phyloP scores from a whole-genome alignment of 2,888 invertebrate species.

The Anodontia alba region DNA sequence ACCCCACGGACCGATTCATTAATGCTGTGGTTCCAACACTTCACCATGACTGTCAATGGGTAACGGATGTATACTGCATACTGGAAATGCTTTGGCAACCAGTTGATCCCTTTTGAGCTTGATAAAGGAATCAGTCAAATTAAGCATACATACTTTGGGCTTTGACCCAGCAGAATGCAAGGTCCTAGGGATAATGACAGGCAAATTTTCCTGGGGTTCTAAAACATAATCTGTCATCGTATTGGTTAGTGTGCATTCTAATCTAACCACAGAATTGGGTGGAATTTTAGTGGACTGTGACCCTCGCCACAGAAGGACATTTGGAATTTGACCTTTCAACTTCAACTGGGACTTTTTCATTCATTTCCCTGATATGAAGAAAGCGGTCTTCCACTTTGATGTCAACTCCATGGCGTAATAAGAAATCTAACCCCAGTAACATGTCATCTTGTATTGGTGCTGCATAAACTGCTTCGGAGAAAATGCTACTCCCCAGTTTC shows the following conservation, averaged over 20 bases:
- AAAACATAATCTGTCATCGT: slow-evolving; percentile 26
- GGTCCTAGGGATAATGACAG: slow-evolving; percentile 28
- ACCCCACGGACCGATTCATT: too few relatives aligned
- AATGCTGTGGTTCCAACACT: too few relatives aligned
- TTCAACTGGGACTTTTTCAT: too few relatives aligned
- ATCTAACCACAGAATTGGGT: slow-evolving; percentile 28
- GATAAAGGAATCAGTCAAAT: slow-evolving; percentile 13
- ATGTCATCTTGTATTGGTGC: too few relatives aligned
- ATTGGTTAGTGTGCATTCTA: slow-evolving; percentile 14
- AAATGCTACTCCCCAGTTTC: too few relatives aligned
- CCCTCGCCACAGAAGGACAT: slow-evolving; percentile 29
- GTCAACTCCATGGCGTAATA: too few relatives aligned
- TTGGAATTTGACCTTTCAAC: too few relatives aligned
- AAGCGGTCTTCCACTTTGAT: too few relatives aligned
- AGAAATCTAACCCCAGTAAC: too few relatives aligned
- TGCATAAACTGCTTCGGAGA: too few relatives aligned
- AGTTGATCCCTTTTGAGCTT: slow-evolving; percentile 23
- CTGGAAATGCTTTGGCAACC: slow-evolving; percentile 25
- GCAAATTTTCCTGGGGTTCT: slow-evolving; percentile 29
- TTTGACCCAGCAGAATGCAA: not conserved
- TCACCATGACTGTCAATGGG: not conserved
- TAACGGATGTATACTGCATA: not conserved
- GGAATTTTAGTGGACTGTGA: slow-evolving; percentile 25
- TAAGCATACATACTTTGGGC: slow-evolving; percentile 30
- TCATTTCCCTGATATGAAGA: too few relatives aligned